Percentiles rank a stretch among this genome's conserved stretches.
phyloP scores from a whole-genome alignment of 2,113 vertebrate genomes.

The Seriola quinqueradiata region DNA sequence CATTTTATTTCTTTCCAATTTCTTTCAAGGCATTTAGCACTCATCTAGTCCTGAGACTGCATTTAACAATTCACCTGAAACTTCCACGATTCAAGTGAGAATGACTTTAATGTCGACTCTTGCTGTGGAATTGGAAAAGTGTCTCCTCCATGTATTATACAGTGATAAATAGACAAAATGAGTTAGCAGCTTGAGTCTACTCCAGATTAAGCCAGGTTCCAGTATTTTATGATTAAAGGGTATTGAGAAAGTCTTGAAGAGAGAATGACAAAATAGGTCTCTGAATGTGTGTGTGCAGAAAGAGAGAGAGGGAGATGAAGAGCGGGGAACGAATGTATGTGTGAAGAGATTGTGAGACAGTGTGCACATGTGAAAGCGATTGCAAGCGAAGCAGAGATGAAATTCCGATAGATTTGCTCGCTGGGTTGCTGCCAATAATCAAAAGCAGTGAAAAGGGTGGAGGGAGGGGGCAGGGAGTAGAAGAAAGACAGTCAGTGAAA shows the following conservation, averaged over 20 bases:
- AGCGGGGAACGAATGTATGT: background rate
- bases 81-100: background rate
- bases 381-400: conserved; percentile 62
- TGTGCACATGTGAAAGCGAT: conserved; percentile 47
- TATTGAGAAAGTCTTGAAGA: conserved; percentile 18
- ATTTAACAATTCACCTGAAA: conserved; percentile 31
- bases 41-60: background rate
- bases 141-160: conserved; percentile 26
- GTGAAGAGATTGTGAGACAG: conserved; percentile 21
- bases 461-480: conserved; percentile 7
- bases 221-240: conserved; percentile 56
- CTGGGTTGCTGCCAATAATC: conserved; percentile 71
- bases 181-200: conserved; percentile 19
- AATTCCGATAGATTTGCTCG: conserved; percentile 64
- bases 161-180: conserved; percentile 31
- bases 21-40: conserved; percentile 24
- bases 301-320: conserved; percentile 10
- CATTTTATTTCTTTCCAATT: background rate
- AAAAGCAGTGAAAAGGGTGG: conserved; percentile 61
- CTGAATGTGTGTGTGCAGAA: background rate
- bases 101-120: background rate
- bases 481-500: conserved; percentile 76
- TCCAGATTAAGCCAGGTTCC: conserved; percentile 43
- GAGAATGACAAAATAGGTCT: conserved; percentile 48
- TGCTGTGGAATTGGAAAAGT: conserved; percentile 1